A percentile compares a stretch with the other conserved stretches of the same genome.
phyloP scores from a whole-genome alignment of 2,113 vertebrate species.

The Nanorana parkeri region DNA sequence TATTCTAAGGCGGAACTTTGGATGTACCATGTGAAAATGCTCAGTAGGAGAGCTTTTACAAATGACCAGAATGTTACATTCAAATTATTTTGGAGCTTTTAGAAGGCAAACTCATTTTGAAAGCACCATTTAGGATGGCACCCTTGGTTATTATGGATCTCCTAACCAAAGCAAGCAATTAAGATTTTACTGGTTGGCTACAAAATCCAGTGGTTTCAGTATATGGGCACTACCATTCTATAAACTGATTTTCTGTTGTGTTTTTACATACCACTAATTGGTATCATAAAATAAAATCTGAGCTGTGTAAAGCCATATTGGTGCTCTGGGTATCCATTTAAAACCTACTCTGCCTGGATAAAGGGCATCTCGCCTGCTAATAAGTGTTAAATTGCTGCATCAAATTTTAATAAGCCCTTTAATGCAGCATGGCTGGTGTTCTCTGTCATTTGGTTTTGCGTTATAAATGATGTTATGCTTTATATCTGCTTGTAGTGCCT shows the following conservation, averaged over 20 bases:
- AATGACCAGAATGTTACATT: too few species aligned
- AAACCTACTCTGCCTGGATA: conserved; percentile 43
- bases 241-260: conserved; percentile 45
- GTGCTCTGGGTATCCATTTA: conserved; percentile 54
- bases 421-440: conserved; percentile 52
- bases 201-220: conserved; percentile 33
- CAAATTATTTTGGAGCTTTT: too few species aligned
- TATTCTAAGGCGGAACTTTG: too few species aligned
- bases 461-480: conserved; percentile 47
- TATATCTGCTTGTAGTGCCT: conserved; percentile 19
- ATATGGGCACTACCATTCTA: conserved; percentile 37
- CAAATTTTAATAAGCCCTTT: conserved; percentile 57
- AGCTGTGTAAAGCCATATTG: conserved; percentile 52
- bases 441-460: conserved; percentile 46
- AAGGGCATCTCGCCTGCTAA: conserved; percentile 54
- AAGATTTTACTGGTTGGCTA: conserved; percentile 32
- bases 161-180: conserved; percentile 32
- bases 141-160: not conserved
- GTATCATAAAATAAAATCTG: conserved; percentile 53
- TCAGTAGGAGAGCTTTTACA: too few species aligned
- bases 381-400: conserved; percentile 57
- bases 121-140: not conserved
- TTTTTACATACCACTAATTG: conserved; percentile 55
- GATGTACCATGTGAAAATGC: too few species aligned
- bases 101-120: too few species aligned